phyloP scores from a whole-genome alignment of 2,797 vertebrate genomes.

The Labroides dimidiatus region DNA sequence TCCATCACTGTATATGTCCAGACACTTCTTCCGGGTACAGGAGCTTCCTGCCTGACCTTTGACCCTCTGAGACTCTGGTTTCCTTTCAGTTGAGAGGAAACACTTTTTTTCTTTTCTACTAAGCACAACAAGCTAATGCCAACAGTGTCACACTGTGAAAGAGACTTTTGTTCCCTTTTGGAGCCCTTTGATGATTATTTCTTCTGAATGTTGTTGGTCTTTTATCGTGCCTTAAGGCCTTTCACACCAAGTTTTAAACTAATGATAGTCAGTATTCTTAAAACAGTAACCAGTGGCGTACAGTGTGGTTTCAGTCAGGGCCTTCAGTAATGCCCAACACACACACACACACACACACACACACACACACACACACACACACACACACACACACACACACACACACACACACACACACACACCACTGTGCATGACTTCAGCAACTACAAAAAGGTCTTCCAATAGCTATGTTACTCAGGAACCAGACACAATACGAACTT shows the following conservation, averaged over 20 bases:
- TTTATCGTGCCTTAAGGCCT: constrained; percentile 46
- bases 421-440: no score
- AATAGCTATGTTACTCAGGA: no score
- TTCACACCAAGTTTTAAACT: constrained; percentile 37
- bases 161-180: constrained; percentile 26
- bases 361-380: no score
- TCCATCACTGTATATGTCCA: constrained; percentile 35
- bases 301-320: no score
- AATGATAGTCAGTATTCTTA: background rate
- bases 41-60: constrained; percentile 52
- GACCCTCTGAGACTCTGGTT: constrained; percentile 52
- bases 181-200: constrained; percentile 22
- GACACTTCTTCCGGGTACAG: constrained; percentile 39
- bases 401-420: no score
- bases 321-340: no score
- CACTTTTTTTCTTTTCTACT: constrained; percentile 54
- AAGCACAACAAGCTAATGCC: constrained; percentile 53
- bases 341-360: no score
- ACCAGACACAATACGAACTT: no score
- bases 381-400: no score
- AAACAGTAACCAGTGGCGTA: no score
- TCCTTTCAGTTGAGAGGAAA: constrained; percentile 43
- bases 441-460: no score
- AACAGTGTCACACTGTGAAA: constrained; percentile 37
- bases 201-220: constrained; percentile 35